Base-by-base conservation (phyloP, 2,113 vertebrate genomes). In the Engraulis encrasicolus region DNA sequence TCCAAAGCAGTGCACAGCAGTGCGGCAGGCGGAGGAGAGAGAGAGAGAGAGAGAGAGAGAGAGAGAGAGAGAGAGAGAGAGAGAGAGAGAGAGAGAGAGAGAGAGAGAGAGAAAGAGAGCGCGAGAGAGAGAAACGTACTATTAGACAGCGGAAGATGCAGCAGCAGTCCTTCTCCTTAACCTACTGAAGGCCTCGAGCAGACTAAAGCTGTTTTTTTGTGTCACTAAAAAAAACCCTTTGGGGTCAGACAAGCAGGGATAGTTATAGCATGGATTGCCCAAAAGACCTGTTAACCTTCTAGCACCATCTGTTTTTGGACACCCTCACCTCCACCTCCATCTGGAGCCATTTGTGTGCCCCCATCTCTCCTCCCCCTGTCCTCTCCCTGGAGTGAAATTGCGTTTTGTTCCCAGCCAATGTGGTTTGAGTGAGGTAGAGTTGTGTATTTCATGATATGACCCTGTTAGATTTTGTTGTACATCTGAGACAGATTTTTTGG, bases 261-360 rank as follows among this genome's bases (percentile, higher is more conserved):
- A 74, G 27, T 31, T n/a, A 19, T 36, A 2, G 66, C 23, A 31
- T 15, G 27, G 27, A 5, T 23, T 74, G 31, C 66, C 66, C 66
- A 74, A 31, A 74, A 74, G 66, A 74, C 66, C 66, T 74, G 66
- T 74, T 74, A 74, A 34, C 66, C 66, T 74, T 74, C 66, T 3
- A 74, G 66, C 23, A 31, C 66, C 66, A 74, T 74, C 66, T 74
- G 66, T 36, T 74, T 66, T 74, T 74, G 66, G 66, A 34, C 1
- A 14, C 66, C 34, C 66, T 74, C 66, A 31, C 66, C 66, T 74
- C 66, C n/a, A 3, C 31, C 66, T 74, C 66, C 66, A 34, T 74
- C 66, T 74, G 66, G 66, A 74, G 27, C 12, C 66, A 15, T 74
- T 74, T 74, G 66, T 14, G 66, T 34, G 66, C 27, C 31, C 66